Percentiles rank a stretch among this genome's conserved stretches.
phyloP scores from a whole-genome alignment of 64 coral and sea anemone genomes.

The Astreopora myriophthalma region DNA sequence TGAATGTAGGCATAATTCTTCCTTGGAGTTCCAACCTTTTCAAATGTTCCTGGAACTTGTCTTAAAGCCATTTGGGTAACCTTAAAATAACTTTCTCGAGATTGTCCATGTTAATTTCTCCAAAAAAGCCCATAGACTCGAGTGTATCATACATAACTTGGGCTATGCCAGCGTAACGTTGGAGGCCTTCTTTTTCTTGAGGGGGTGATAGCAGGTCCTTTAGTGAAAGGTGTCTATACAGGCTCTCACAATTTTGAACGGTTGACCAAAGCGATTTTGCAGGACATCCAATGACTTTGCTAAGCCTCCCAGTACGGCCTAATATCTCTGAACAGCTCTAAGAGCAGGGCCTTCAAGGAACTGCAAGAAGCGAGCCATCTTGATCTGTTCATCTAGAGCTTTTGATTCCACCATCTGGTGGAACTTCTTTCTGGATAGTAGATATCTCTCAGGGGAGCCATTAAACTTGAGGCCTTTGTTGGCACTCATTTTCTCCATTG shows the following conservation, averaged over 20 bases:
- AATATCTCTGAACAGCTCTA: constrained; percentile 32
- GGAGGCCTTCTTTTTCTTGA: constrained; percentile 23
- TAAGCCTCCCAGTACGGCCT: constrained; percentile 27
- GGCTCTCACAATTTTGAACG: not conserved
- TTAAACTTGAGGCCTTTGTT: constrained; percentile 16
- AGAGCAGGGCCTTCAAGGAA: constrained; percentile 43
- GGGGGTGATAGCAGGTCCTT: constrained; percentile 30
- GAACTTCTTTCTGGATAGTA: not conserved
- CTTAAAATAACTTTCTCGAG: constrained; percentile 18
- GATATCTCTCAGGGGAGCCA: not conserved
- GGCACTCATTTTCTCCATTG: constrained; percentile 28
- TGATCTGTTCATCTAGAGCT: not conserved
- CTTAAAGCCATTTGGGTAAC: constrained; percentile 9
- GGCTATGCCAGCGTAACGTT: constrained; percentile 5
- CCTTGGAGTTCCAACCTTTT: constrained; percentile 1
- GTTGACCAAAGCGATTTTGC: constrained; percentile 29
- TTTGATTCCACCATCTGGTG: constrained; percentile 25
- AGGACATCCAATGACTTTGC: not conserved
- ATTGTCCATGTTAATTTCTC: constrained; percentile 46
- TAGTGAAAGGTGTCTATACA: constrained; percentile 12
- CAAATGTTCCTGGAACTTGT: constrained; percentile 1
- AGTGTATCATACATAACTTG: not conserved
- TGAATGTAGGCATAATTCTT: not conserved
- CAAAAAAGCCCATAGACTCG: constrained; percentile 14
- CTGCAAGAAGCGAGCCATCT: constrained; percentile 17